Percentiles rank a stretch among this genome's conserved stretches.
These are phyloP conservation scores for Chloroclysta siterata DNA, from an alignment of 2,888 invertebrate genomes.

Conservation along the genomic window DNA sequence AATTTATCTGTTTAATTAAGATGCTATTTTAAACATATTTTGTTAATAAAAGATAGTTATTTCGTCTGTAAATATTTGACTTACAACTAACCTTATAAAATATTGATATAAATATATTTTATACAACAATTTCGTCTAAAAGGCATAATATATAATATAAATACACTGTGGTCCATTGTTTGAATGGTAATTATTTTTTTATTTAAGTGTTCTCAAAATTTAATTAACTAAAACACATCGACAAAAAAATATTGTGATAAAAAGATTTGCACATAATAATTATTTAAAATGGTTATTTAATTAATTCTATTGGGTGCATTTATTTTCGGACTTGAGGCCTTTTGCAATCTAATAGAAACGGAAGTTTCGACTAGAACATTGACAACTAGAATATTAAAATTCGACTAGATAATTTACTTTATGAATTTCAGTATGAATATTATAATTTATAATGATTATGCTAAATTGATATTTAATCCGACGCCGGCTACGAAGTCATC, in stretches of 20 bases:
- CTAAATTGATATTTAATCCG: slow-evolving; percentile 84
- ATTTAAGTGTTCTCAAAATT: slow-evolving; percentile 15
- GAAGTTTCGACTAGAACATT: slow-evolving; percentile 44
- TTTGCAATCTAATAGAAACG: slow-evolving; percentile 27
- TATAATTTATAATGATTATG: slow-evolving; percentile 58
- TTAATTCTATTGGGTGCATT: slow-evolving; percentile 27
- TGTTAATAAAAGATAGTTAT: slow-evolving; percentile 38
- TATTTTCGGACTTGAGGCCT: slow-evolving; percentile 23
- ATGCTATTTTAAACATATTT: slow-evolving; percentile 17
- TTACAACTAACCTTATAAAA: slow-evolving; percentile 42
- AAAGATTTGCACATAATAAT: not conserved
- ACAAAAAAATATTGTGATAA: not conserved
- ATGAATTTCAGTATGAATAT: slow-evolving; percentile 16
- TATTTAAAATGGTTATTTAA: slow-evolving; percentile 1
- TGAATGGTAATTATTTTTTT: slow-evolving; percentile 28
- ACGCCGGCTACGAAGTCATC: slow-evolving; percentile 88
- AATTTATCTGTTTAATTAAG: slow-evolving; percentile 7
- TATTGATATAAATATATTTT: slow-evolving; percentile 55
- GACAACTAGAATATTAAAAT: slow-evolving; percentile 39
- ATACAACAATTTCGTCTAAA: slow-evolving; percentile 64
- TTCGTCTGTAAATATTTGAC: slow-evolving; percentile 54
- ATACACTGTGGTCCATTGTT: slow-evolving; percentile 73
- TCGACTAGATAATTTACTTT: slow-evolving; percentile 46
- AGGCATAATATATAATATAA: slow-evolving; percentile 67
- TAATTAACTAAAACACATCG: not conserved